Evolutionary conservation across 2,888 invertebrate species (phyloP), one percentile per base, ranked within the genome.

Genomic region (Lepidonotus clava): DNA sequence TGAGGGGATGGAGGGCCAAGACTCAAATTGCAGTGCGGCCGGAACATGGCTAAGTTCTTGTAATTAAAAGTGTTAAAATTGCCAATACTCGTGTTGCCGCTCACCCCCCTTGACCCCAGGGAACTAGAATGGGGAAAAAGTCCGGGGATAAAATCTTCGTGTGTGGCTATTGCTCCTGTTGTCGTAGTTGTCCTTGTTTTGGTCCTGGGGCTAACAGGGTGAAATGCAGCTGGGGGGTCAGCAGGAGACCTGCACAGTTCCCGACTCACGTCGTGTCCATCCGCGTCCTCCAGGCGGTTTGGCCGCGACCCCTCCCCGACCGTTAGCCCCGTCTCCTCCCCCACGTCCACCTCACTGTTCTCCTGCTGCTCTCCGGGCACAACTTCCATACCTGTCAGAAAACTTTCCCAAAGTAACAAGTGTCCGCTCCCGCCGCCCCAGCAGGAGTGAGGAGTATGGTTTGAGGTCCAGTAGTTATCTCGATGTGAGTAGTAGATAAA

Each of bases 201-300:
- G 32, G 5, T 2, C 80, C 80, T 41, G 28, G 80, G 80, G 46
- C 80, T 80, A 11, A 41, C n/a, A 0, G 80, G 80, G 28, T 1
- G 80, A 46, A 80, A 80, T 41, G 80, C 80, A 46, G 80, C 46
- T 5, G 46, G 41, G 28, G 46, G 8, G 8, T 46, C 46, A 8
- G 8, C 46, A 18, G 8, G 8, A 8, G 8, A 8, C 8, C 18
- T 18, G 8, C 8, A 46, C 46, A 8, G 8, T 18, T 46, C 46
- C 46, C 46, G 8, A 46, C 8, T 46, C 46, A 8, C 46, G 8
- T 18, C 8, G 46, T 11, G 14, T 56, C n/a, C 56, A 56, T 56
- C 21, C 21, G 21, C 56, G 14, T n/a, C n/a, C 56, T 11, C n/a
- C 56, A 11, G 14, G 56, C 5, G 14, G 11, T 56, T 56, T n/a